These are phyloP conservation scores for Periophthalmus modestus DNA, from an alignment of 2,113 vertebrate genomes.

Conservation along the genomic window DNA sequence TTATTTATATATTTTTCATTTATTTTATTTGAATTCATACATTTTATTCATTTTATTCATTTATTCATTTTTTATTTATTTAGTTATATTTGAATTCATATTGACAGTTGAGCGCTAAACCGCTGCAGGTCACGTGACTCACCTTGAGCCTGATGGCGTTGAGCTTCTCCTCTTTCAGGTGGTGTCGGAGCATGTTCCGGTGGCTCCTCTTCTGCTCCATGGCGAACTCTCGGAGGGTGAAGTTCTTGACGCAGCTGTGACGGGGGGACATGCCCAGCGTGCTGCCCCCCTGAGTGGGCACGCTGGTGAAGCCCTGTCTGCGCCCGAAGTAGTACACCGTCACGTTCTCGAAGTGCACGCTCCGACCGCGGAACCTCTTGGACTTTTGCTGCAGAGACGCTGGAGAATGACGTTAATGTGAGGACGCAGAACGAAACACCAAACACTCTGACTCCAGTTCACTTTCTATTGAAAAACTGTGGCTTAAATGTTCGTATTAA, in stretches of 20 bases:
- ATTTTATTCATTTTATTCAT: no score
- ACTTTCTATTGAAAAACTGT: no score
- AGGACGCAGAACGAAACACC: neutral
- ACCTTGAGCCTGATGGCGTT: constrained; percentile 90
- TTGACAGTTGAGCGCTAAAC: neutral
- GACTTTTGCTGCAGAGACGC: constrained; percentile 84
- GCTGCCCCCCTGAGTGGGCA: constrained; percentile 94
- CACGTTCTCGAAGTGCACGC: constrained; percentile 91
- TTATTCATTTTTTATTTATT: no score
- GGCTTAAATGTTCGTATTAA: no score
- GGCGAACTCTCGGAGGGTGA: constrained; percentile 90
- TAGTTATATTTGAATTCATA: no score
- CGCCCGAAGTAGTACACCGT: constrained; percentile 94
- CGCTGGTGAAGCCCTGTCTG: constrained; percentile 91
- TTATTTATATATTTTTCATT: no score
- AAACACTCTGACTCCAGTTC: no score
- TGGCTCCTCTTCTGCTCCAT: constrained; percentile 89
- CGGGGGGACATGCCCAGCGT: constrained; percentile 91
- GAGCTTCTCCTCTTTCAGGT: constrained; percentile 90
- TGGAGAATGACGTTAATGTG: neutral
- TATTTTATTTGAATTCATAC: no score
- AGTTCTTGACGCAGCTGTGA: constrained; percentile 86
- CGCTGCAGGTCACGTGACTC: constrained; percentile 24
- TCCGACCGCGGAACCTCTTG: constrained; percentile 85
- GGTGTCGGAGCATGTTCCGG: constrained; percentile 87